Evolutionary conservation across 1,140 invertebrate genomes (phyloP), one percentile per base, ranked within the genome.

Genomic region (Sinella curviseta): DNA sequence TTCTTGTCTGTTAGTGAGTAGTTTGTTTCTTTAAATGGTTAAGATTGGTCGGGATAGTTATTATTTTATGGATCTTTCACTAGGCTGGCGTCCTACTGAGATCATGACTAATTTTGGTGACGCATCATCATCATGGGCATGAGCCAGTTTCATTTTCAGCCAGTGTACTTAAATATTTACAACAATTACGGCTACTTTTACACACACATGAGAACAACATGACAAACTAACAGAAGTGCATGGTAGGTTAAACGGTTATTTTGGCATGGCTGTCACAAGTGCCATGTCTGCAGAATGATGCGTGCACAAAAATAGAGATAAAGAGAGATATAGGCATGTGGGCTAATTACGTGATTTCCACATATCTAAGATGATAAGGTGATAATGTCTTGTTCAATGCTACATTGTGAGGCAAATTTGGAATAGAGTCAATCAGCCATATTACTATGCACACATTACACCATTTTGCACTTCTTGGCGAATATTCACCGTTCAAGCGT

Each of bases 91-190:
- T 30, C 65, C 65, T 70, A 4, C 31, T 70, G 30, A 14, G 26
- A 31, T 70, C 65, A 70, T 70, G 65, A 70, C 65, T 70, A 70
- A 70, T 70, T 70, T 70, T 70, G 65, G 65, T 30, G 31, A 70
- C 26, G 65, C 31, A 70, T 70, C 57, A 65, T 26, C 57, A 65
- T 65, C 57, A 65, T n/a, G 8, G 57, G 14, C 14, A 26, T 65
- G 8, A 48, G 8, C 20, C 39, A 48, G 39, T 12, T 48, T 48
- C 39, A 48, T 48, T 48, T 48, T 48, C 20, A 48, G 39, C 20
- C 20, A 12, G 20, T 12, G 8, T 48, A 48, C 8, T 20, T 48
- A 48, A 48, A 48, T 48, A 20, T 48, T 48, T 48, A 48, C 8
- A 8, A 48, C 39, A 48, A 20, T 48, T 48, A 48, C 39, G 8